phyloP scores from a whole-genome alignment of 2,797 vertebrate genomes.

The Gymnopithys bicolor region DNA sequence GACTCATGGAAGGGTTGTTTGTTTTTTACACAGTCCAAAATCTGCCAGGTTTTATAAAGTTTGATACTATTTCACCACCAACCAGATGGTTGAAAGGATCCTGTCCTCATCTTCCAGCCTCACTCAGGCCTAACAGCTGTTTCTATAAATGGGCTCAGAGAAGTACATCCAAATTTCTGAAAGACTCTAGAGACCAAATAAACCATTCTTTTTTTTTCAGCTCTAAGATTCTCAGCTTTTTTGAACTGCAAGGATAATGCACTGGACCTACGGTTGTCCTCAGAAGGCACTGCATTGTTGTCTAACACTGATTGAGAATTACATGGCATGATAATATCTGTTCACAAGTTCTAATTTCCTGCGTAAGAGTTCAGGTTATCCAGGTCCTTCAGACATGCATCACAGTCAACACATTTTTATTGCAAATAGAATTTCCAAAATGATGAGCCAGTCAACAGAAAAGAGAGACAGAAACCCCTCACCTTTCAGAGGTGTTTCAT shows the following conservation, averaged over 20 bases:
- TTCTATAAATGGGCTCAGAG: background rate
- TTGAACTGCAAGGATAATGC: background rate
- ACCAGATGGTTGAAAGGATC: background rate
- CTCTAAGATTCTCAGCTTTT: background rate
- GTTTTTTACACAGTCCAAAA: background rate
- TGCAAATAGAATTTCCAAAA: background rate
- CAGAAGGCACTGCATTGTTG: background rate
- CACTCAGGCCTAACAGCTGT: background rate
- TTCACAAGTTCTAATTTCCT: background rate
- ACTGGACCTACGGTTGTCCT: background rate
- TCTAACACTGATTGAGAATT: background rate
- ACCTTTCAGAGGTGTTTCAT: conserved; percentile 14
- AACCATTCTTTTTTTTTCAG: background rate
- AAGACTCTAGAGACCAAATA: background rate
- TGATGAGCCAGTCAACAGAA: background rate
- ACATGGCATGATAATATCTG: background rate
- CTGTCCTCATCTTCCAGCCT: background rate
- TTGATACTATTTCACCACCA: background rate
- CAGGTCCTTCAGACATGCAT: background rate
- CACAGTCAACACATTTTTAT: background rate
- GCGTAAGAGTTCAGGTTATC: background rate
- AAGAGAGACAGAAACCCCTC: background rate
- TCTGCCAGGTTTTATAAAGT: background rate
- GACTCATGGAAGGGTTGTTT: background rate
- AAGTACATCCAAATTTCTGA: background rate